Percentiles rank a stretch among this genome's conserved stretches.
Evolutionary conservation across 2,113 vertebrate species (phyloP).

Genomic region (Gila orcuttii): DNA sequence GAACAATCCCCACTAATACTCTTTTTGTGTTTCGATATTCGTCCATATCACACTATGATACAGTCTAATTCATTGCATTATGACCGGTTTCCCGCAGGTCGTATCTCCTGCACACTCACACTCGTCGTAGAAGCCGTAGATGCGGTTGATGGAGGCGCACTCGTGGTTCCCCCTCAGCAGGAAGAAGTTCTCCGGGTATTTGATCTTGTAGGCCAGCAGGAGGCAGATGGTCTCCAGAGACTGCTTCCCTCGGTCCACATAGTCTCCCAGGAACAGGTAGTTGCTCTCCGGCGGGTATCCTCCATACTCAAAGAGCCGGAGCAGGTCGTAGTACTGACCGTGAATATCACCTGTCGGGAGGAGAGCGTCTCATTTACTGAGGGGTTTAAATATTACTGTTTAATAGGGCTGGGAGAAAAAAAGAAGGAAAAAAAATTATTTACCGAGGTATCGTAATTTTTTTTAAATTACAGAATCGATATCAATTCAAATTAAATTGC

Average conservation of each 20-base stretch:
- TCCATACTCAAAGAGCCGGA: conserved; percentile 84
- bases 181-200: conserved; percentile 89
- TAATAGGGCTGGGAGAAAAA: too few relatives aligned
- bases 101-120: conserved; percentile 71
- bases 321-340: conserved; percentile 85
- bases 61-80: too few relatives aligned
- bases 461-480: too few relatives aligned
- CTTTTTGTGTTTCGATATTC: too few relatives aligned
- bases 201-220: conserved; percentile 88
- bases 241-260: conserved; percentile 87
- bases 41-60: too few relatives aligned
- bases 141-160: conserved; percentile 88
- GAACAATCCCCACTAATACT: too few relatives aligned
- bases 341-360: conserved; percentile 80
- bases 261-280: conserved; percentile 87
- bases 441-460: too few relatives aligned
- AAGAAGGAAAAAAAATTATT: too few relatives aligned
- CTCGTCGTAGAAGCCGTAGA: conserved; percentile 86
- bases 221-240: conserved; percentile 87
- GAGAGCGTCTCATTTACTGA: background rate
- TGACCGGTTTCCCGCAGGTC: too few relatives aligned
- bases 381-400: too few relatives aligned
- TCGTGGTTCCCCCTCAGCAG: conserved; percentile 85
- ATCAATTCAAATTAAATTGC: too few relatives aligned
- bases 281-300: conserved; percentile 87